These are phyloP conservation scores for Catostylus mosaicus DNA, from an alignment of 30 jellyfish, hydroid and myxozoan species.

Conservation along the genomic window DNA sequence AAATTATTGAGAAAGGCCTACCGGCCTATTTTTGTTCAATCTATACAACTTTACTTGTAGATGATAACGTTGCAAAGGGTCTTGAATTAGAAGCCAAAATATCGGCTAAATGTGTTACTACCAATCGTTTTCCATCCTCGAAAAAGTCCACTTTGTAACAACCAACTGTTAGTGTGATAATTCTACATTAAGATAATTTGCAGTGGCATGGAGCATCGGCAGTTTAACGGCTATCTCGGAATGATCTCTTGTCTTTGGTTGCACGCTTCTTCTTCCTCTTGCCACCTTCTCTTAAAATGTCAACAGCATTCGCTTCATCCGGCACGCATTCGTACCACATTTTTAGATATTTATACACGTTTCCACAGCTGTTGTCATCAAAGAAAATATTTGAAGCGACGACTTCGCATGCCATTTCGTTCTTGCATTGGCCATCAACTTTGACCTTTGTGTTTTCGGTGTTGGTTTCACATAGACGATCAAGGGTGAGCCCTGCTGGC, in stretches of 20 bases:
- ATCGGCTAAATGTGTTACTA: neutral
- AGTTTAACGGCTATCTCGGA: conserved; percentile 93
- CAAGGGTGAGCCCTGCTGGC: conserved; percentile 98
- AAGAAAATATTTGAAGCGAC: conserved; percentile 99
- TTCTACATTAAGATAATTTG: conserved; percentile 1
- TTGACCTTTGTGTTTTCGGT: conserved; percentile 82
- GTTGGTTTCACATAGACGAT: conserved; percentile 96
- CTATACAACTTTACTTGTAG: conserved; percentile 28
- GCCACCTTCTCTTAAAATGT: conserved; percentile 96
- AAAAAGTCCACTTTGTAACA: conserved; percentile 1
- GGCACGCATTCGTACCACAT: conserved; percentile 99
- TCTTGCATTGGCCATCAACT: conserved; percentile 98
- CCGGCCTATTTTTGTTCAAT: conserved; percentile 23
- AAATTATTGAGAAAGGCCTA: conserved; percentile 32
- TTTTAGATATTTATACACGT: conserved; percentile 94
- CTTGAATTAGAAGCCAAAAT: conserved; percentile 6
- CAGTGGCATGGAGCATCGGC: conserved; percentile 13
- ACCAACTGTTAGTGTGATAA: conserved; percentile 16
- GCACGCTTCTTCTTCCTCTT: conserved; percentile 96
- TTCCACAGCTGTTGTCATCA: conserved; percentile 99
- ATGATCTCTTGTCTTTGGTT: conserved; percentile 96
- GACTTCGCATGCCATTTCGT: conserved; percentile 99
- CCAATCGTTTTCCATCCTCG: conserved; percentile 14
- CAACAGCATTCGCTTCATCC: conserved; percentile 98
- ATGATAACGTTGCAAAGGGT: conserved; percentile 37